A percentile compares a stretch with the other conserved stretches of the same genome.
phyloP scores from a whole-genome alignment of 2,888 invertebrate species.

The Tridacna crocea region DNA sequence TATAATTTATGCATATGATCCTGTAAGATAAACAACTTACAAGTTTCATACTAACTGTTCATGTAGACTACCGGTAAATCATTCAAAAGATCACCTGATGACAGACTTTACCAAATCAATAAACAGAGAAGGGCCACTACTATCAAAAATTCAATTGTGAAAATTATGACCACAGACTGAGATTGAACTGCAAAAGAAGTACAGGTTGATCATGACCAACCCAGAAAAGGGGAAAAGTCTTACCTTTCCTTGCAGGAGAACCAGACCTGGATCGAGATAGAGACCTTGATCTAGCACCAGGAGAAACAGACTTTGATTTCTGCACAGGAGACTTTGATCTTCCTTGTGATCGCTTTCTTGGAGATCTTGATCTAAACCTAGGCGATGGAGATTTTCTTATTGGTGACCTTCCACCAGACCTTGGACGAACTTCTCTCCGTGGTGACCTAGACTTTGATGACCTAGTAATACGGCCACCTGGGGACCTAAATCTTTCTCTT shows the following conservation, averaged over 20 bases:
- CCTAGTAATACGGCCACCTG: conserved; percentile 42
- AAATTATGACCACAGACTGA: no score
- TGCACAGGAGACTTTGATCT: conserved; percentile 58
- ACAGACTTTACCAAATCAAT: no score
- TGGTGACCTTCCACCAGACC: conserved; percentile 62
- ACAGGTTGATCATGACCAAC: no score
- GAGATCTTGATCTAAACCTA: conserved; percentile 67
- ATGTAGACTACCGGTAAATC: no score
- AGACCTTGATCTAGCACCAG: conserved; percentile 37
- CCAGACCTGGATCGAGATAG: conserved; percentile 51
- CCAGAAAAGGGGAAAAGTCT: not conserved
- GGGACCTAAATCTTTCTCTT: conserved; percentile 50
- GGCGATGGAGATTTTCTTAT: conserved; percentile 53
- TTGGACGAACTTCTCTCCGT: conserved; percentile 61
- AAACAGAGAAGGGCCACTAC: no score
- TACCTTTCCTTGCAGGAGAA: conserved; percentile 61
- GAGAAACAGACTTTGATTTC: conserved; percentile 40
- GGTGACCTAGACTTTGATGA: conserved; percentile 60
- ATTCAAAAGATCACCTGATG: no score
- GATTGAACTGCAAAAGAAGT: no score
- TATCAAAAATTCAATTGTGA: no score
- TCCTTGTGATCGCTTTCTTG: conserved; percentile 63
- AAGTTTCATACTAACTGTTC: no score
- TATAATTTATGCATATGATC: no score
- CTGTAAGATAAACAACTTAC: no score